These are phyloP conservation scores for Actinostola sp. DNA, from an alignment of 92 coral and sea anemone species.

Conservation along the genomic window DNA sequence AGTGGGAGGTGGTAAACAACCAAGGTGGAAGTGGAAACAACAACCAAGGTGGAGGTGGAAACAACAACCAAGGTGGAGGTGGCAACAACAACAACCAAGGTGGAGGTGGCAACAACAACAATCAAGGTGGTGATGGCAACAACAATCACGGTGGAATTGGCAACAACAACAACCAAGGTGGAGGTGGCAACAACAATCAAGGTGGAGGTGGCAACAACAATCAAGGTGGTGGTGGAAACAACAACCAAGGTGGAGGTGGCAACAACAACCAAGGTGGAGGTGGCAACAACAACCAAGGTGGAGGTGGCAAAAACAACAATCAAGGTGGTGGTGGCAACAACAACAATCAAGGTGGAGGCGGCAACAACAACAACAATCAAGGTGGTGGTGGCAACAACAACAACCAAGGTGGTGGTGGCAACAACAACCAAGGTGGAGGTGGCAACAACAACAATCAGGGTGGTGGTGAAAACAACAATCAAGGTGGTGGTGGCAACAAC, in stretches of 20 bases:
- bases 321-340: neutral
- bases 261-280: neutral
- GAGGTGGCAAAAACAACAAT: neutral
- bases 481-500: neutral
- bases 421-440: neutral
- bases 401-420: neutral
- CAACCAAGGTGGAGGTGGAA: slow-evolving; percentile 5
- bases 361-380: neutral
- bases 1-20: no score
- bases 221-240: neutral
- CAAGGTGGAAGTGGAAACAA: slow-evolving; percentile 4
- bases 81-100: slow-evolving; percentile 2
- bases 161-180: no score
- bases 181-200: neutral
- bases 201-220: neutral
- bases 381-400: neutral
- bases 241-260: neutral
- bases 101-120: neutral
- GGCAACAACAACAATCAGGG: neutral
- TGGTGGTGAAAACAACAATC: neutral
- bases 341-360: neutral
- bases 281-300: no score
- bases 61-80: slow-evolving; percentile 14
- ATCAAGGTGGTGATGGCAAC: neutral
- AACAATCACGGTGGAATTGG: no score